Conservation (phyloP, 2,797 vertebrate genomes). For the Merluccius polli region DNA sequence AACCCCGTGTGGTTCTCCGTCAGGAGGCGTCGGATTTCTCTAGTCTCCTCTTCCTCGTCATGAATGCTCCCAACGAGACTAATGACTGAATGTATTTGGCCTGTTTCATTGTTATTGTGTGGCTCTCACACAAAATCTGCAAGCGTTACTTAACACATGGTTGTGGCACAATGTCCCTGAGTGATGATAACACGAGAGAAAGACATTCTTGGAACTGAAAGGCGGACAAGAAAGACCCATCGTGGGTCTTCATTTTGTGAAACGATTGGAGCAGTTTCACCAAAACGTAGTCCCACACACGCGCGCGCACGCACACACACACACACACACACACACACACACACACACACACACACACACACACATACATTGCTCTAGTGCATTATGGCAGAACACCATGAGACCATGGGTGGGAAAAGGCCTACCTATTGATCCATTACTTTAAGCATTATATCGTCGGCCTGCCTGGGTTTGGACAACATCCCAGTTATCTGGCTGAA, state of each 20-base stretch:
- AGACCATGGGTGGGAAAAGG: background rate
- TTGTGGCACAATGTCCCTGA: background rate
- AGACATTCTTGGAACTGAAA: background rate
- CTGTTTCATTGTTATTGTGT: background rate
- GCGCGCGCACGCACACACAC: too few relatives aligned
- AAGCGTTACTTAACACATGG: slow-evolving; percentile 1
- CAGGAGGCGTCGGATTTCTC: background rate
- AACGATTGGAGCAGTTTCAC: background rate
- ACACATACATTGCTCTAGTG: too few relatives aligned
- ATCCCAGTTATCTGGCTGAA: background rate
- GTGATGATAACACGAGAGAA: background rate
- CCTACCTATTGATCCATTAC: background rate
- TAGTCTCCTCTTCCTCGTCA: background rate
- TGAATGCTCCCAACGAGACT: background rate
- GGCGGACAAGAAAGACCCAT: background rate
- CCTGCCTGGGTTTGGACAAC: background rate
- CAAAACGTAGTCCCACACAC: background rate
- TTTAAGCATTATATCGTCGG: background rate
- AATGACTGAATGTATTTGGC: background rate
- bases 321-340: too few relatives aligned
- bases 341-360: too few relatives aligned
- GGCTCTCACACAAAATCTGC: background rate
- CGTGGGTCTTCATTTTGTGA: background rate
- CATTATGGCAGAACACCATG: background rate
- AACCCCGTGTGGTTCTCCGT: background rate